phyloP scores from a whole-genome alignment of 2,888 invertebrate species.

The Epinotia demarniana region DNA sequence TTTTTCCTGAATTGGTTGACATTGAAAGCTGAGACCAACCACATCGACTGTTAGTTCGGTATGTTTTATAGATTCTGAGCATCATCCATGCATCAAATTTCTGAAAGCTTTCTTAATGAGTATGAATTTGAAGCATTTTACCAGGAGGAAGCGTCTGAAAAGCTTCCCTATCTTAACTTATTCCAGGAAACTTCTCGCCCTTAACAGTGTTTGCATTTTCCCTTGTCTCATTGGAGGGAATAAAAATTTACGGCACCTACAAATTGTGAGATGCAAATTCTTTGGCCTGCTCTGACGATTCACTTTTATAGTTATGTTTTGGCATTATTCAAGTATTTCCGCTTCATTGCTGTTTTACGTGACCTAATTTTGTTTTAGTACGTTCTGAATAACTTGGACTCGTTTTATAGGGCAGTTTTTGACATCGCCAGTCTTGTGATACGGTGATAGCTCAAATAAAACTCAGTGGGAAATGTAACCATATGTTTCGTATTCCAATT shows the following conservation, averaged over 20 bases:
- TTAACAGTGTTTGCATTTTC: constrained; percentile 32
- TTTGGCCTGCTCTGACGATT: constrained; percentile 29
- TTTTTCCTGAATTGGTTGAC: too few relatives aligned
- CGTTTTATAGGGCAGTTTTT: not conserved
- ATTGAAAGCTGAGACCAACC: too few relatives aligned
- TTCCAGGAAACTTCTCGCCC: not conserved
- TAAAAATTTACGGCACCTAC: constrained; percentile 44
- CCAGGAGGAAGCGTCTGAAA: not conserved
- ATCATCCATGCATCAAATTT: too few relatives aligned
- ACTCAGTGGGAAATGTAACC: too few relatives aligned
- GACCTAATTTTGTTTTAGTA: not conserved
- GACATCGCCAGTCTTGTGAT: not conserved
- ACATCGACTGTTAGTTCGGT: too few relatives aligned
- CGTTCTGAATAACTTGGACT: not conserved
- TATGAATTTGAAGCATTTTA: not conserved
- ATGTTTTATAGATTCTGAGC: too few relatives aligned
- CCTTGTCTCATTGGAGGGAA: constrained; percentile 34
- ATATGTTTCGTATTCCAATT: too few relatives aligned
- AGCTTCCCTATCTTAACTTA: not conserved
- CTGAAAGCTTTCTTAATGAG: too few relatives aligned
- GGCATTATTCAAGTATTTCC: constrained; percentile 26
- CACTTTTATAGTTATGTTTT: constrained; percentile 34
- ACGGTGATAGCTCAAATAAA: too few relatives aligned
- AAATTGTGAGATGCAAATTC: constrained; percentile 43
- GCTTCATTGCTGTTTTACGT: not conserved